Evolutionary conservation across 1,140 invertebrate species (phyloP).

Genomic region (Lepidurus apus): DNA sequence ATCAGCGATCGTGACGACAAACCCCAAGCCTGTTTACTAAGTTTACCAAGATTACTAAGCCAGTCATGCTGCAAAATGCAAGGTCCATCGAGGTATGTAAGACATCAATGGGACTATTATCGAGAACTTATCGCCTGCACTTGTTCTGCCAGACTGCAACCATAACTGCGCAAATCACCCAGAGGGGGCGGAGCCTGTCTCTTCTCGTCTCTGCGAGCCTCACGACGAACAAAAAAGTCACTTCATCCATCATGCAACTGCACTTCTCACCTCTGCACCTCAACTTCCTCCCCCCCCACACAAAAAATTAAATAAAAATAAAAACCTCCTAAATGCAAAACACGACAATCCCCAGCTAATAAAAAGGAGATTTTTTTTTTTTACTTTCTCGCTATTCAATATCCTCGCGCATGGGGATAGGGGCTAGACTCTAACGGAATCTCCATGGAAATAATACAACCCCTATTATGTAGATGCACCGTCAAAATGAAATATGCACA

Average conservation of each 20-base stretch:
- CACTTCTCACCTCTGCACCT: slow-evolving; percentile 17
- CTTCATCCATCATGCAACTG: slow-evolving; percentile 21
- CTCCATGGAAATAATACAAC: background rate
- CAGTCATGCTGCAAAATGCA: background rate
- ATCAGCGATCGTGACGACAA: slow-evolving; percentile 17
- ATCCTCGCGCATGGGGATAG: no score
- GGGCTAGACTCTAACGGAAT: no score
- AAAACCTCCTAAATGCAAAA: background rate
- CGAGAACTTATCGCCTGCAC: background rate
- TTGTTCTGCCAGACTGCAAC: slow-evolving; percentile 5
- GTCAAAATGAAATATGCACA: background rate
- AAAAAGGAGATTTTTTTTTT: background rate
- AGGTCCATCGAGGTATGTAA: background rate
- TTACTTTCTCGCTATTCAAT: no score
- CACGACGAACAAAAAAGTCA: background rate
- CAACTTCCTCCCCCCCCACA: background rate
- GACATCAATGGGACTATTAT: background rate
- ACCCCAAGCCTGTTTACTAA: background rate
- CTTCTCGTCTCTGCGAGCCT: background rate
- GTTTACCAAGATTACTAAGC: background rate
- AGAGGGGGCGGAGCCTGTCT: background rate
- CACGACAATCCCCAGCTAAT: background rate
- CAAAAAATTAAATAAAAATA: background rate
- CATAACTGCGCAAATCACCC: background rate
- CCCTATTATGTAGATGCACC: slow-evolving; percentile 13